Evolutionary conservation across 2,113 vertebrate genomes (phyloP).

Genomic region (Ancistrus triradiatus): DNA sequence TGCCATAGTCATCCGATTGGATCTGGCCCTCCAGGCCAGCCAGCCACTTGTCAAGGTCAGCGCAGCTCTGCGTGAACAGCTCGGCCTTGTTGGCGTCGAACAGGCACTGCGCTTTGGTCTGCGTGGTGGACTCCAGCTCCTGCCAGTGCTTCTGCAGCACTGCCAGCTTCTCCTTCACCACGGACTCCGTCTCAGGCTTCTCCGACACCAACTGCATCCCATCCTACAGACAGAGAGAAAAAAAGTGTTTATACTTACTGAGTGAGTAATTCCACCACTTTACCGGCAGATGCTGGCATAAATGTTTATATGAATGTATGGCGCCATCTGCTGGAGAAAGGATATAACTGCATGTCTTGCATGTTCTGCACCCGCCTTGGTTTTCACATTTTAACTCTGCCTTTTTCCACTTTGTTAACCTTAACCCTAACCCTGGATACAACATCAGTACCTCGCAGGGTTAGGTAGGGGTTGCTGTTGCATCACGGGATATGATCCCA

Average conservation of each 20-base stretch:
- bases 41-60: slow-evolving; percentile 92
- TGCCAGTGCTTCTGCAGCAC: slow-evolving; percentile 85
- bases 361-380: no score
- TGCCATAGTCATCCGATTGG: slow-evolving; percentile 91
- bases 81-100: slow-evolving; percentile 97
- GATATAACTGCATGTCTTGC: no score
- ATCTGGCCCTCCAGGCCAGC: slow-evolving; percentile 89
- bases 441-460: no score
- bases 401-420: no score
- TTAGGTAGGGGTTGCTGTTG: no score
- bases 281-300: no score
- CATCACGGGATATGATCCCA: no score
- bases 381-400: no score
- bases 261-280: no score
- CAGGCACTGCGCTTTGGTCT: slow-evolving; percentile 93
- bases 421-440: no score
- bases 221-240: slow-evolving; percentile 64
- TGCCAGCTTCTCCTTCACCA: slow-evolving; percentile 87
- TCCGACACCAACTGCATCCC: slow-evolving; percentile 87
- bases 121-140: slow-evolving; percentile 88
- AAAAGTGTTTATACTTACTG: not conserved
- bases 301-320: no score
- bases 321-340: no score
- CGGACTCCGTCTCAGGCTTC: slow-evolving; percentile 85
- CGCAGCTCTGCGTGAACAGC: slow-evolving; percentile 94